Conservation (phyloP, 1,140 invertebrate genomes). For the Nasonia giraulti region DNA sequence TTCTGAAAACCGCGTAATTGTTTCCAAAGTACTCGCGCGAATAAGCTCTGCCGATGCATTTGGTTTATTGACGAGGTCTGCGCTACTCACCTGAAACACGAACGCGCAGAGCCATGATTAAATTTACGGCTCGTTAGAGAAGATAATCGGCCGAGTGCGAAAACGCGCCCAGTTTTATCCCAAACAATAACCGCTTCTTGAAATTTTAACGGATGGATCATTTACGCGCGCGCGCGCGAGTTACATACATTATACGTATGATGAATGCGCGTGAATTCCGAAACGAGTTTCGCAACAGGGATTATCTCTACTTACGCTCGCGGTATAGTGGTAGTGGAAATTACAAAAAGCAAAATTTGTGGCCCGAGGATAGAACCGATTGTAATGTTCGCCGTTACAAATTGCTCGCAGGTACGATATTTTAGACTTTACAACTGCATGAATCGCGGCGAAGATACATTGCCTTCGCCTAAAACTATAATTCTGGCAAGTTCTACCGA, state of each 20-base stretch:
- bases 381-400: constrained; percentile 20
- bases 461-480: not conserved
- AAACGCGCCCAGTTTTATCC: too few relatives aligned
- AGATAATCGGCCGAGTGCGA: too few relatives aligned
- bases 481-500: not conserved
- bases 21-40: too few relatives aligned
- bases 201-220: too few relatives aligned
- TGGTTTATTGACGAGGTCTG: not conserved
- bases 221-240: too few relatives aligned
- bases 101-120: too few relatives aligned
- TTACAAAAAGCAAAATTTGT: constrained; percentile 29
- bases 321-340: not conserved
- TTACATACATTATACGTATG: too few relatives aligned
- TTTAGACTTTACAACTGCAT: constrained; percentile 25
- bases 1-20: too few relatives aligned
- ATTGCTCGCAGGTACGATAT: constrained; percentile 21
- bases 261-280: not conserved
- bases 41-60: too few relatives aligned
- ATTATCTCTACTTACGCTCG: not conserved
- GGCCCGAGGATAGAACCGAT: not conserved
- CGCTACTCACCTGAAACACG: not conserved
- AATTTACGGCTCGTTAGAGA: too few relatives aligned
- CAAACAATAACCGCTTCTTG: too few relatives aligned
- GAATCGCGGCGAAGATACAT: constrained; percentile 15
- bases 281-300: not conserved